These are phyloP conservation scores for Drosophila watanabei DNA, from an alignment of 1,140 invertebrate genomes.

Conservation along the genomic window DNA sequence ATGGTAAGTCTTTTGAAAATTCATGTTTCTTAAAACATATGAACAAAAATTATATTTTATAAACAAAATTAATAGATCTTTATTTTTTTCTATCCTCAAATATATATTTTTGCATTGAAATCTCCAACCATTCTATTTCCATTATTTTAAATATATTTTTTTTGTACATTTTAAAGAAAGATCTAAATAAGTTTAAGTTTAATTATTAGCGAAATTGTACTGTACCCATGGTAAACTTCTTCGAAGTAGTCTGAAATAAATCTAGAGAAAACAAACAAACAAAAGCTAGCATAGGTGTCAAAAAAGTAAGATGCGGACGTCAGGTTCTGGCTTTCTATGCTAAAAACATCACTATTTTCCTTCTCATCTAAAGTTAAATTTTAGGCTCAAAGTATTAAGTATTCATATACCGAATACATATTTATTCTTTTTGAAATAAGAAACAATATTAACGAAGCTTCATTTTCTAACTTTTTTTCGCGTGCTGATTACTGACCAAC, in stretches of 20 bases:
- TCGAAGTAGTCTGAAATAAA: background rate
- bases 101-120: too few relatives aligned
- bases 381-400: background rate
- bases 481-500: too few relatives aligned
- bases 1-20: too few relatives aligned
- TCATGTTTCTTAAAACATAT: too few relatives aligned
- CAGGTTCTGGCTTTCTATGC: background rate
- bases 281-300: background rate
- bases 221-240: background rate
- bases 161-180: too few relatives aligned
- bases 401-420: background rate
- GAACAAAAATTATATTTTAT: too few relatives aligned
- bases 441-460: background rate
- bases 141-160: too few relatives aligned
- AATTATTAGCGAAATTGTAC: background rate
- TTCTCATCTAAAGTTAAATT: background rate
- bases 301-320: background rate
- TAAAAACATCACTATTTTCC: background rate
- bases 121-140: too few relatives aligned
- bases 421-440: background rate
- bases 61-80: too few relatives aligned
- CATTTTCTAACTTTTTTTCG: too few relatives aligned
- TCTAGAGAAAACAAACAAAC: background rate
- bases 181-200: background rate
- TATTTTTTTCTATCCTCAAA: too few relatives aligned